Percentiles rank a stretch among this genome's conserved stretches.
These are phyloP conservation scores for Drosophila virilis DNA, from an alignment of 1,140 invertebrate species.

Conservation along the genomic window DNA sequence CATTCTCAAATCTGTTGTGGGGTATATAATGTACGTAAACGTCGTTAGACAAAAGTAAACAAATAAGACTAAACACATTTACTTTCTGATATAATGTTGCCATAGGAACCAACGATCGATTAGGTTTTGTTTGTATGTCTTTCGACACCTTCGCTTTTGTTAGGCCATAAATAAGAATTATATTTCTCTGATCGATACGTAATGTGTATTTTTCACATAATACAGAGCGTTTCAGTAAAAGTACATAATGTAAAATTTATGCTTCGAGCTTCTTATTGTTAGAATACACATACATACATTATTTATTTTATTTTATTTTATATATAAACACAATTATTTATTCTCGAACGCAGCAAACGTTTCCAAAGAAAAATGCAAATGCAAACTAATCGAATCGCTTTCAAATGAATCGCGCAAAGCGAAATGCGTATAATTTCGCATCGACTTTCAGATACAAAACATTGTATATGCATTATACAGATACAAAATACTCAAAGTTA, in stretches of 20 bases:
- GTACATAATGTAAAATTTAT: constrained; percentile 65
- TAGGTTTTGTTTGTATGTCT: too few species aligned
- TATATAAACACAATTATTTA: constrained; percentile 74
- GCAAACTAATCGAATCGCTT: constrained; percentile 29
- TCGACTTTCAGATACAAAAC: constrained; percentile 48
- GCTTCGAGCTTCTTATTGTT: constrained; percentile 76
- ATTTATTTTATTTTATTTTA: constrained; percentile 49
- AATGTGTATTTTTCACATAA: constrained; percentile 76
- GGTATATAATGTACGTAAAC: too few species aligned
- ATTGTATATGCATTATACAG: constrained; percentile 58
- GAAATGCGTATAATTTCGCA: constrained; percentile 37
- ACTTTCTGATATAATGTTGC: too few species aligned
- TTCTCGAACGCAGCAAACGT: constrained; percentile 54
- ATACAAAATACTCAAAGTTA: constrained; percentile 69
- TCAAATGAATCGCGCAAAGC: constrained; percentile 15
- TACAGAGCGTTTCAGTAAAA: constrained; percentile 66
- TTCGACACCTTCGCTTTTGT: too few species aligned
- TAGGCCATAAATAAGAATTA: neutral
- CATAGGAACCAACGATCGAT: too few species aligned
- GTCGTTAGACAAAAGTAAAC: too few species aligned
- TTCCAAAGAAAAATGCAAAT: constrained; percentile 36
- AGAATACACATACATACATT: constrained; percentile 63
- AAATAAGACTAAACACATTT: too few species aligned
- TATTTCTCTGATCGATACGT: constrained; percentile 46
- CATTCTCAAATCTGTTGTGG: too few species aligned